Evolutionary conservation across 2,797 vertebrate species (phyloP).

Genomic region (Arnoldichthys spilopterus): DNA sequence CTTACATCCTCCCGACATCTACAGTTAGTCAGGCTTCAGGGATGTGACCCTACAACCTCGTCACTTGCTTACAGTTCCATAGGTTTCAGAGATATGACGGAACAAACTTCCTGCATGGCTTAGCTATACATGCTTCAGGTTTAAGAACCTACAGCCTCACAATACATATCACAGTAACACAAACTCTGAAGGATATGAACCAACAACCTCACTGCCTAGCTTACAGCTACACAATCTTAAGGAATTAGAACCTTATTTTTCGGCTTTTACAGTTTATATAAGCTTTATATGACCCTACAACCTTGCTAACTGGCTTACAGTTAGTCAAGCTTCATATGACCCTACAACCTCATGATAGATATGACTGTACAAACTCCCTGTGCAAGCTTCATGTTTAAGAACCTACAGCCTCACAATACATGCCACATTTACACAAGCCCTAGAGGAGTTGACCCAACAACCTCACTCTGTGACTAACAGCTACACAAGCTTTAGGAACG

Average conservation of each 20-base stretch:
- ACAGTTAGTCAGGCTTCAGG: neutral
- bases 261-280: no score
- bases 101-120: no score
- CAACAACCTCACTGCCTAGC: neutral
- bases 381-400: neutral
- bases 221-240: no score
- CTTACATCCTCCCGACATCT: no score
- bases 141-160: neutral
- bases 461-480: neutral
- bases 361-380: no score
- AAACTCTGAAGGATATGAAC: neutral
- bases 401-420: neutral
- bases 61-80: neutral
- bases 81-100: neutral
- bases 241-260: no score
- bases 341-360: neutral
- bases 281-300: no score
- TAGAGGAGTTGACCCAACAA: neutral
- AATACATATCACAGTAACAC: neutral
- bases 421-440: neutral
- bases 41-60: neutral
- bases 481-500: neutral
- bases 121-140: neutral
- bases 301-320: neutral
- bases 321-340: neutral